phyloP scores from a whole-genome alignment of 2,113 vertebrate species.

The Actinemys pallida region DNA sequence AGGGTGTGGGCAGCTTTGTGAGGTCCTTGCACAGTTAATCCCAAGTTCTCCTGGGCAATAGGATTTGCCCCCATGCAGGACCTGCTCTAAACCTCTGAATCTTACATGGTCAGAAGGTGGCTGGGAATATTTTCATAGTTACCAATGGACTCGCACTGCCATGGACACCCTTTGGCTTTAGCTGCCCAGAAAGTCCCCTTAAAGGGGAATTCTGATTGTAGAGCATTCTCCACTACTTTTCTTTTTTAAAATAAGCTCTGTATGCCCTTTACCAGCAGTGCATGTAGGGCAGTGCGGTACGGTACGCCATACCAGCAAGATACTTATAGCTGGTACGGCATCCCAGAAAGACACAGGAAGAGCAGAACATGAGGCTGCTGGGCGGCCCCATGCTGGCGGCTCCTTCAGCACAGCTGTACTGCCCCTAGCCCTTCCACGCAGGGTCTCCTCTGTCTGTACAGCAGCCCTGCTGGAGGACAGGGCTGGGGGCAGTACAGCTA shows the following conservation, averaged over 20 bases:
- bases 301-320: too few relatives aligned
- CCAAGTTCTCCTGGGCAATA: background rate
- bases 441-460: too few relatives aligned
- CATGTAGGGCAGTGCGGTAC: too few relatives aligned
- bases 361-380: too few relatives aligned
- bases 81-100: background rate
- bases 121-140: background rate
- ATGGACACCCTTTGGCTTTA: background rate
- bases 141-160: background rate
- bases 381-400: too few relatives aligned
- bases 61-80: rapidly evolving
- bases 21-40: background rate
- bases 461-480: too few relatives aligned
- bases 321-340: too few relatives aligned
- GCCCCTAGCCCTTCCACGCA: too few relatives aligned
- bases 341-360: too few relatives aligned
- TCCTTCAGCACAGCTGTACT: too few relatives aligned
- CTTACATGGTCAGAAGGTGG: background rate
- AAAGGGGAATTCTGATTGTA: background rate
- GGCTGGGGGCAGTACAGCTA: too few relatives aligned
- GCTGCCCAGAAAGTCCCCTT: background rate
- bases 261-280: background rate
- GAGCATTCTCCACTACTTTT: background rate
- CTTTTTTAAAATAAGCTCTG: background rate
- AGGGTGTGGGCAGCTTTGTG: background rate